Percentiles rank a stretch among this genome's conserved stretches.
Evolutionary conservation across 2,888 invertebrate genomes (phyloP).

Genomic region (Drosophila melanosoma): DNA sequence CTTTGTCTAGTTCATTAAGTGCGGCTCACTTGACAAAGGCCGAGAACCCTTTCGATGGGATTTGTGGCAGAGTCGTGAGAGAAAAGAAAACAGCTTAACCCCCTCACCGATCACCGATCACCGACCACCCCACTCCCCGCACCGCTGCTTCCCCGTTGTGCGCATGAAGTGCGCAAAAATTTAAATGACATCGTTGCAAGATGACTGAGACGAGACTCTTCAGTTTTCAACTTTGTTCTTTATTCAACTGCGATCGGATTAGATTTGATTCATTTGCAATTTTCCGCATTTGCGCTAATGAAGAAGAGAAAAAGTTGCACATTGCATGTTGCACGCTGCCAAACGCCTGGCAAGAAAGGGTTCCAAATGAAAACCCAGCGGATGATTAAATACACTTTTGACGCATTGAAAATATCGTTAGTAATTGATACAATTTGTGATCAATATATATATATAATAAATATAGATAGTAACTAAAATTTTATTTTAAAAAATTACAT

Average conservation of each 20-base stretch:
- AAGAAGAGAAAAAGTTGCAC: conserved; percentile 32
- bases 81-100: conserved; percentile 61
- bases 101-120: conserved; percentile 16
- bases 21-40: conserved; percentile 75
- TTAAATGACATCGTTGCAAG: conserved; percentile 56
- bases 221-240: too few relatives aligned
- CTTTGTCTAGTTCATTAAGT: conserved; percentile 71
- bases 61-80: conserved; percentile 65
- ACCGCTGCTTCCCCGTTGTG: neutral
- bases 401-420: neutral
- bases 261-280: conserved; percentile 72
- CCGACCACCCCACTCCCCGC: neutral
- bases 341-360: conserved; percentile 32
- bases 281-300: conserved; percentile 75
- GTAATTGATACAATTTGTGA: neutral
- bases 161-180: conserved; percentile 69
- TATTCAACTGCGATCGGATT: conserved; percentile 41
- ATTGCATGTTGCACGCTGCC: neutral
- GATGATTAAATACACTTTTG: neutral
- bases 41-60: conserved; percentile 49
- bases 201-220: conserved; percentile 15
- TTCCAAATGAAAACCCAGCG: neutral
- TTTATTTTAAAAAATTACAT: neutral
- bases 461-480: neutral
- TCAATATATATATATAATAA: neutral